Evolutionary conservation across 2,113 vertebrate species (phyloP).

Genomic region (Oryzias woworae): DNA sequence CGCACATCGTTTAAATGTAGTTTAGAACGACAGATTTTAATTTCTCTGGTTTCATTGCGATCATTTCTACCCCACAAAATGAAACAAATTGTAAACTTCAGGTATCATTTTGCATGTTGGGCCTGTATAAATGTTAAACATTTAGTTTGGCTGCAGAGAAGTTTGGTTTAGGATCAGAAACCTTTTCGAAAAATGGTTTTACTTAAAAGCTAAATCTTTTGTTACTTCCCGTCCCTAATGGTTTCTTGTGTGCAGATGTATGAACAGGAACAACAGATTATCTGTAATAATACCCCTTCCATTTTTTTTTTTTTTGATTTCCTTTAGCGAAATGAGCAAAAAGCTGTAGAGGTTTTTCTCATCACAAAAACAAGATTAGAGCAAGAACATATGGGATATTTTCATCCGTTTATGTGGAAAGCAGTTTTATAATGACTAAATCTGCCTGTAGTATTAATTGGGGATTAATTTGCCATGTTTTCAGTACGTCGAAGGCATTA

Average conservation of each 20-base stretch:
- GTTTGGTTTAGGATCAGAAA: too few species aligned
- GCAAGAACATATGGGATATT: conserved; percentile 39
- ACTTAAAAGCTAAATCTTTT: not conserved
- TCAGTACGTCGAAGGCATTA: conserved; percentile 74
- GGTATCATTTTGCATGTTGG: too few species aligned
- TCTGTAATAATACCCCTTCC: conserved; percentile 16
- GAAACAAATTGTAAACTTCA: too few species aligned
- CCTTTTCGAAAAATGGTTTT: not conserved
- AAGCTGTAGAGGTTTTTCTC: conserved; percentile 15
- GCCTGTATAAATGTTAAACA: too few species aligned
- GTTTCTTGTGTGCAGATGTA: conserved; percentile 23
- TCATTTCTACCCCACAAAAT: too few species aligned
- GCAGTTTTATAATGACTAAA: conserved; percentile 65
- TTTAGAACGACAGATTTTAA: too few species aligned
- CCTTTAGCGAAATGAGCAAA: conserved; percentile 1
- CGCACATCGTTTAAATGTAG: too few species aligned
- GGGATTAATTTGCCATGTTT: conserved; percentile 78
- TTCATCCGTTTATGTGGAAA: conserved; percentile 56
- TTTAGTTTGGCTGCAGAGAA: too few species aligned
- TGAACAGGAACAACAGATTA: conserved; percentile 43
- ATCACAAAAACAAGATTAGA: conserved; percentile 40
- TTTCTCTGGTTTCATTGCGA: too few species aligned
- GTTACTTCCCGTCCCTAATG: not conserved
- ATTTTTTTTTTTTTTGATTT: conserved; percentile 15
- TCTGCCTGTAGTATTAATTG: conserved; percentile 73